Percentiles rank a stretch among this genome's conserved stretches.
These are phyloP conservation scores for Andrena haemorrhoa DNA, from an alignment of 2,888 invertebrate species.

Conservation along the genomic window DNA sequence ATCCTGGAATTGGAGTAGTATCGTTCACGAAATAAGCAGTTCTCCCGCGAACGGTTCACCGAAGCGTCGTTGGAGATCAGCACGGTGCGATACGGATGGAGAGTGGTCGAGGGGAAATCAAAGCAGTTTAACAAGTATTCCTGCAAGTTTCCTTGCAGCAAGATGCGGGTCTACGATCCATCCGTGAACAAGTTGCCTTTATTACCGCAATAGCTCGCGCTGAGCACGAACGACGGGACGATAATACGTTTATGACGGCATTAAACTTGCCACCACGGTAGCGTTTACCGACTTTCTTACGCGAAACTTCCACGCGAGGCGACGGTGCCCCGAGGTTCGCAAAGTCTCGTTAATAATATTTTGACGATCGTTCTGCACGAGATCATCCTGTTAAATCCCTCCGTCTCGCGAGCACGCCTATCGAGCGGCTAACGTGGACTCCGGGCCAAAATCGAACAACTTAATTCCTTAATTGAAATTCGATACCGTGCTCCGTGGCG, in stretches of 20 bases:
- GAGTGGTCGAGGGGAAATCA: background rate
- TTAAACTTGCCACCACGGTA: constrained; percentile 66
- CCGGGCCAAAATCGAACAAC: constrained; percentile 29
- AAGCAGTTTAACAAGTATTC: constrained; percentile 52
- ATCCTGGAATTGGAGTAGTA: background rate
- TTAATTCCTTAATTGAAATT: constrained; percentile 57
- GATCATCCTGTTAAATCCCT: background rate
- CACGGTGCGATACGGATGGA: background rate
- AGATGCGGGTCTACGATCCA: constrained; percentile 54
- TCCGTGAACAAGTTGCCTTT: constrained; percentile 59
- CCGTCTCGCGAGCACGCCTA: background rate
- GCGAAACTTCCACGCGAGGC: constrained; percentile 31
- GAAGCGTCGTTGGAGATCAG: background rate
- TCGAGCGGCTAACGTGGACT: constrained; percentile 19
- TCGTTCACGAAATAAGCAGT: background rate
- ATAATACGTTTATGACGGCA: constrained; percentile 72
- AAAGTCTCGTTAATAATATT: constrained; percentile 52
- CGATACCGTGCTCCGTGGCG: constrained; percentile 35
- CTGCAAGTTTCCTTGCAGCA: constrained; percentile 36
- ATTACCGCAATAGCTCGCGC: constrained; percentile 56
- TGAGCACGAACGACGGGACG: constrained; percentile 56
- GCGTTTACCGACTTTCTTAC: constrained; percentile 61
- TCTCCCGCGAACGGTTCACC: background rate
- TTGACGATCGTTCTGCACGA: constrained; percentile 26
- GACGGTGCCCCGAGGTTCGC: background rate